Percentiles rank a stretch among this genome's conserved stretches.
Conservation (phyloP, 2,888 invertebrate species). For the Pheosia tremula region DNA sequence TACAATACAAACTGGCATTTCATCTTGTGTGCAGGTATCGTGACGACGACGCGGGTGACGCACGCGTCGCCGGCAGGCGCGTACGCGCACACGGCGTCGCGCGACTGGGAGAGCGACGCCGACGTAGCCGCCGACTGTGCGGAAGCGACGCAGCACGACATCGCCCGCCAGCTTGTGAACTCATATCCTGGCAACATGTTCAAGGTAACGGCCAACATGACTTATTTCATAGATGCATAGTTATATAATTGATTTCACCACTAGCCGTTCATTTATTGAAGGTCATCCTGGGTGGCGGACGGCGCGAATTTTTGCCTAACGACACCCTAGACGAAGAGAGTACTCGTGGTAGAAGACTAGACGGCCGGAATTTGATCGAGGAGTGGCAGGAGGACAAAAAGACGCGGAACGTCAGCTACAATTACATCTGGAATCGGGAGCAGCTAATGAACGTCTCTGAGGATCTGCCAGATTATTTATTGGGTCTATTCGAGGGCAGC, state of each 20-base stretch:
- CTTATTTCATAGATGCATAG: too few species aligned
- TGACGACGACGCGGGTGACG: constrained; percentile 91
- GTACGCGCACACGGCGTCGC: constrained; percentile 87
- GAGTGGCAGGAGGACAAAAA: constrained; percentile 85
- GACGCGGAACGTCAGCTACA: constrained; percentile 55
- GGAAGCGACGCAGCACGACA: constrained; percentile 83
- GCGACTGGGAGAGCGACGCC: constrained; percentile 90
- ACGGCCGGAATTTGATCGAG: constrained; percentile 87
- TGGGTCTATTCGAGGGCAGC: constrained; percentile 86
- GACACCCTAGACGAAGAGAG: constrained; percentile 80
- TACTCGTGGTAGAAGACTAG: constrained; percentile 71
- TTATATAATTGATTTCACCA: too few species aligned
- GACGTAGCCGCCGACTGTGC: constrained; percentile 62
- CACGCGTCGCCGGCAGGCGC: constrained; percentile 90
- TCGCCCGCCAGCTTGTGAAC: constrained; percentile 87
- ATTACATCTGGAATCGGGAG: constrained; percentile 85
- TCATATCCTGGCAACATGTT: constrained; percentile 86
- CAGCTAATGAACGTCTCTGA: constrained; percentile 71
- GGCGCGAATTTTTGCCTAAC: constrained; percentile 86
- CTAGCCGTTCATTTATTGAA: constrained; percentile 38
- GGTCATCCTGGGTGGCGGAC: constrained; percentile 90
- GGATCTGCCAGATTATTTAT: constrained; percentile 83
- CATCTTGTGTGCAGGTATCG: constrained; percentile 81
- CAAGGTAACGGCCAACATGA: constrained; percentile 74
- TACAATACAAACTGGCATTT: background rate